Percentiles rank a stretch among this genome's conserved stretches.
Evolutionary conservation across 2,113 vertebrate genomes (phyloP).

Genomic region (Sander lucioperca): DNA sequence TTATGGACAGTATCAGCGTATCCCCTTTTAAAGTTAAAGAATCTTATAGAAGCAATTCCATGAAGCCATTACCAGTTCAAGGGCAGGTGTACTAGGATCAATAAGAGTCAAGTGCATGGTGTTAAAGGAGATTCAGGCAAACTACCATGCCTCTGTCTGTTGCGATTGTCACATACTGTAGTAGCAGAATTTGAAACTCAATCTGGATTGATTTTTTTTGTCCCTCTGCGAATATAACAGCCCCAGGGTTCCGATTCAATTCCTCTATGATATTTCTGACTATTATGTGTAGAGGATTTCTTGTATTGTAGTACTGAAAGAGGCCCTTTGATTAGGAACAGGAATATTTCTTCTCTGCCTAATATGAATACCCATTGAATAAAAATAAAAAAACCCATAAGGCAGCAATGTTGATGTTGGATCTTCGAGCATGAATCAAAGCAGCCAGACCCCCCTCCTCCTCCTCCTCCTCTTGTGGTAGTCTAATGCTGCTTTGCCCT

Average conservation of each 20-base stretch:
- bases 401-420: slow-evolving; percentile 42
- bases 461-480: slow-evolving; percentile 35
- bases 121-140: slow-evolving; percentile 35
- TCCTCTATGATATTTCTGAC: slow-evolving; percentile 34
- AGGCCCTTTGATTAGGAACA: slow-evolving; percentile 50
- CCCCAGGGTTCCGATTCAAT: slow-evolving; percentile 24
- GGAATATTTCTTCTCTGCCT: slow-evolving; percentile 29
- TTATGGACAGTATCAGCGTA: slow-evolving; percentile 40
- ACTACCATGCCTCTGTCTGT: slow-evolving; percentile 6
- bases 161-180: slow-evolving; percentile 35
- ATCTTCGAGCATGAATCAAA: slow-evolving; percentile 69
- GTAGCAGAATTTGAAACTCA: slow-evolving; percentile 38
- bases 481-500: slow-evolving; percentile 63
- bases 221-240: slow-evolving; percentile 37
- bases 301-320: slow-evolving; percentile 11
- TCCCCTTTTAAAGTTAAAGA: slow-evolving; percentile 54
- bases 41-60: slow-evolving; percentile 53
- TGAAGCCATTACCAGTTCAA: slow-evolving; percentile 65
- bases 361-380: slow-evolving; percentile 44
- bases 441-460: slow-evolving; percentile 38
- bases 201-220: slow-evolving; percentile 52
- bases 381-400: not conserved
- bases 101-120: slow-evolving; percentile 43
- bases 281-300: slow-evolving; percentile 44
- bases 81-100: slow-evolving; percentile 54